Percentiles rank a stretch among this genome's conserved stretches.
Conservation (phyloP, 2,797 vertebrate species). For the Cossypha heuglini region DNA sequence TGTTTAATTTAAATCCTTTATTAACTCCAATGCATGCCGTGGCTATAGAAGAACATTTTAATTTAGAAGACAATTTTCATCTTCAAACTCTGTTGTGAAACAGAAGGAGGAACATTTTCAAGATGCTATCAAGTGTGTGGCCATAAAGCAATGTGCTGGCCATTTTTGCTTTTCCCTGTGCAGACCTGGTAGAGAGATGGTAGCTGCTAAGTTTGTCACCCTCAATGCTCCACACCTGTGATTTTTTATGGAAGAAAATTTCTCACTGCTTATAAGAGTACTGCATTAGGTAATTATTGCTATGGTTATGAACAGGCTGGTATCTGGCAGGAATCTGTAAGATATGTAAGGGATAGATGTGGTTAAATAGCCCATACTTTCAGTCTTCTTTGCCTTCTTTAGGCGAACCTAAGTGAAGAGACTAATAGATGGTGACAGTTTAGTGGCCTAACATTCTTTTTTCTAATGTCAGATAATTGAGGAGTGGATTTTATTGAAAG, state of each 20-base stretch:
- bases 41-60: neutral
- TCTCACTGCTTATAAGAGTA: neutral
- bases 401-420: neutral
- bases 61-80: neutral
- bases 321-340: neutral
- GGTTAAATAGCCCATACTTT: neutral
- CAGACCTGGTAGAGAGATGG: neutral
- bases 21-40: neutral
- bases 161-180: neutral
- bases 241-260: neutral
- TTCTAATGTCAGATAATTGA: neutral
- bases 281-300: neutral
- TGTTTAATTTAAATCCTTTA: neutral
- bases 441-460: neutral
- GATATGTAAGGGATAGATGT: neutral
- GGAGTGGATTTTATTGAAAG: neutral
- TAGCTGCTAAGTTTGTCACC: neutral
- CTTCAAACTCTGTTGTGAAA: neutral
- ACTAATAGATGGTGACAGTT: neutral
- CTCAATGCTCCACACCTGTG: rapidly evolving
- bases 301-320: neutral
- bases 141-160: neutral
- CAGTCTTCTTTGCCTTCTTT: neutral
- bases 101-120: neutral
- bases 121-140: neutral